phyloP scores from a whole-genome alignment of 2,888 invertebrate genomes.

The Nipponacmea schrenckii region DNA sequence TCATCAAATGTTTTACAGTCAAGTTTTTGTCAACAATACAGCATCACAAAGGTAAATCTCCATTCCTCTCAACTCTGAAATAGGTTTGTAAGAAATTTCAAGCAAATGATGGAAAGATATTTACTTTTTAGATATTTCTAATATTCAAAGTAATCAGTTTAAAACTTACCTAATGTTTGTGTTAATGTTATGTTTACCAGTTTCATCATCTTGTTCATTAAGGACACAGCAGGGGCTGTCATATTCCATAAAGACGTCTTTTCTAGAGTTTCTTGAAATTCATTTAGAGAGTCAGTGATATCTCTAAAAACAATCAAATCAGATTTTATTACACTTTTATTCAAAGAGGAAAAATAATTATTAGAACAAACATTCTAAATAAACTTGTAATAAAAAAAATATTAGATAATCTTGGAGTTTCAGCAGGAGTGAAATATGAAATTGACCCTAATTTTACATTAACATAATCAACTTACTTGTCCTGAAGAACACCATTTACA shows the following conservation, averaged over 20 bases:
- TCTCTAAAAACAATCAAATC: not conserved
- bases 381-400: not conserved
- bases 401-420: no score
- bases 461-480: not conserved
- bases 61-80: no score
- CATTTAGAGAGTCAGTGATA: not conserved
- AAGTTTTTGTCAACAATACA: no score
- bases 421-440: no score
- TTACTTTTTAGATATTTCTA: no score
- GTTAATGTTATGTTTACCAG: constrained; percentile 17
- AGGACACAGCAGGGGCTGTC: constrained; percentile 6
- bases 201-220: constrained; percentile 14
- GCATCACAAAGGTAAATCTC: no score
- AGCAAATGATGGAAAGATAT: no score
- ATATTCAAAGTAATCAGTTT: no score
- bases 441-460: no score
- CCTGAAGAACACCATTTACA: not conserved
- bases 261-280: constrained; percentile 10
- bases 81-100: no score
- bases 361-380: no score
- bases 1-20: no score
- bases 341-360: not conserved
- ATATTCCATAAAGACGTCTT: constrained; percentile 13
- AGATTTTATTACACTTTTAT: not conserved
- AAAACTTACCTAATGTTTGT: constrained; percentile 22